phyloP scores from a whole-genome alignment of 2,797 vertebrate genomes.

The Macropus fuliginosus region DNA sequence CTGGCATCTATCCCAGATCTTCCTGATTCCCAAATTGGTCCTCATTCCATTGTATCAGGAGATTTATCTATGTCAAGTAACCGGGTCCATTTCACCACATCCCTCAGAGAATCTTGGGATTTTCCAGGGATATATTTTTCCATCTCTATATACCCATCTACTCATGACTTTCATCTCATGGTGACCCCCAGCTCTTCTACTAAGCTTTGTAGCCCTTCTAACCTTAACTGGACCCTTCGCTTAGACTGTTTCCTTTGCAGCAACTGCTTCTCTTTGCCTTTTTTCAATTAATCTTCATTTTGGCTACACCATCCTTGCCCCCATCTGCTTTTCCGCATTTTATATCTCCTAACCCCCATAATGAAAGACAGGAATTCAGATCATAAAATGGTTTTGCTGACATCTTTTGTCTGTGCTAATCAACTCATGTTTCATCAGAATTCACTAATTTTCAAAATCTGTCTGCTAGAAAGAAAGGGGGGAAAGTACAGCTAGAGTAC shows the following conservation, averaged over 20 bases:
- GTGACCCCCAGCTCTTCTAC: not conserved
- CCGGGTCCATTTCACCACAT: not conserved
- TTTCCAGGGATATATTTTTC: not conserved
- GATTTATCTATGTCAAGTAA: not conserved
- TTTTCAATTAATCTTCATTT: not conserved
- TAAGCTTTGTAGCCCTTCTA: not conserved
- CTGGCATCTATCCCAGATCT: not conserved
- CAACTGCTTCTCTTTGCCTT: not conserved
- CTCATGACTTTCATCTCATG: not conserved
- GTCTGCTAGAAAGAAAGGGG: conserved; percentile 13
- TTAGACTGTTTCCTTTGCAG: not conserved
- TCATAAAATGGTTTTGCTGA: conserved; percentile 43
- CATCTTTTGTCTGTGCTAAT: conserved; percentile 50
- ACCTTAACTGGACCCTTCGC: not conserved
- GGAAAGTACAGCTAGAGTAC: not conserved
- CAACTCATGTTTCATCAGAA: conserved; percentile 12
- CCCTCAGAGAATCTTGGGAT: not conserved
- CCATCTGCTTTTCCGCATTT: conserved; percentile 10
- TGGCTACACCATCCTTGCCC: not conserved
- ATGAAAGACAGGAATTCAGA: not conserved
- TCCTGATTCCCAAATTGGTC: not conserved
- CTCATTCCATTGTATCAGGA: not conserved
- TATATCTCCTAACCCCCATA: not conserved
- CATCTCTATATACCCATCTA: not conserved
- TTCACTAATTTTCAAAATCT: conserved; percentile 53